Base-by-base conservation (phyloP, 2,113 vertebrate genomes). In the Sturnira hondurensis region DNA sequence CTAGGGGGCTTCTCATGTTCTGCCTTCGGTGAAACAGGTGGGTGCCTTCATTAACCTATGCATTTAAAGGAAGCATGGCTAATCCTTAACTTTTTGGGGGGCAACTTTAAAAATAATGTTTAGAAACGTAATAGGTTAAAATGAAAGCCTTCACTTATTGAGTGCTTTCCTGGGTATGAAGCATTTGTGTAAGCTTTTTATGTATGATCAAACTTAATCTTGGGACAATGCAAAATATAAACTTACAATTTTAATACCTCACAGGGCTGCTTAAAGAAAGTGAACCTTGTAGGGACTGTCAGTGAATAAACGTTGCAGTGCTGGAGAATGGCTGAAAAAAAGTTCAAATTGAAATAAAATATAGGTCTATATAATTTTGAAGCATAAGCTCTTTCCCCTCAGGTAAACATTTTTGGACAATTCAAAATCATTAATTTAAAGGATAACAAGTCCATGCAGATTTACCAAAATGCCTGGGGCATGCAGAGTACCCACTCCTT, bases 391-490 rank as follows among this genome's bases (percentile, higher is more conserved):
- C 26, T 80, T 95, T 67, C 36, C 19, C 78, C 14, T 68, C 12
- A 78, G 54, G 80, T 47, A 71, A 81, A 22, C 63, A 45, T 19
- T 80, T 93, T 36, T 85, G 33, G 45, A 58, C 95, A 78, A 41
- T 83, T 91, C 91, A n/a, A 56, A 93, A 87, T 74, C 52, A 54
- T 80, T 84, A 91, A 91, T 12, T 71, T 78, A 84, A 94, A 67
- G 31, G 12, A 50, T 67, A 85, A 65, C 3, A 67, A n/a, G 7
- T 36, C 50, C 10, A 15, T 90, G 31, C 33, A 63, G 82, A 63
- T 65, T 36, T 78, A 50, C 68, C 4, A 76, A 86, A 45, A 24
- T 77, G 26, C 26, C n/a, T 16, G 54, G 52, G 47, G 5, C 15
- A 50, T 7, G 16, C 19, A 73, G 52, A 52, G 5, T 52, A 7